Base-by-base conservation (phyloP, 2,797 vertebrate genomes). In the Sternarchorhynchus goeldii region DNA sequence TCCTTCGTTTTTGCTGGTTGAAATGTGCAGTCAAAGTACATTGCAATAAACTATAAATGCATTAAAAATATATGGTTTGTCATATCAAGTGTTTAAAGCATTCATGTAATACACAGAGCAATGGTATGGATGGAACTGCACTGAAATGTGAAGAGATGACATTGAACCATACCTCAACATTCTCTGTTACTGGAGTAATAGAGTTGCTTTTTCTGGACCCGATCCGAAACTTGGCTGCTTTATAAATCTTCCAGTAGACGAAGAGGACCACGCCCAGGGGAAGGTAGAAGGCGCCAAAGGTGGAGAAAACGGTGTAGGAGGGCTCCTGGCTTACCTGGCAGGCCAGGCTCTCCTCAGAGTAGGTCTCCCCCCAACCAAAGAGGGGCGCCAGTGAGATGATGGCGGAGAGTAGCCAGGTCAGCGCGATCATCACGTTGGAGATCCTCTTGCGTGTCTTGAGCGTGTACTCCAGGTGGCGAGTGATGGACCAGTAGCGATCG, bases 401-500 rank as follows among this genome's bases (percentile, higher is more conserved):
- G 0, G 97, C 93, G 0, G 97, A 97, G 25, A 99, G 93, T 0
- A 91, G 91, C 97, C 98, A 99, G 16, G 97, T 97, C 73, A 98
- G 93, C 0, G 87, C 92, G 0, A 99, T 98, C 97, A 98, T 97
- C 68, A 95, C 83, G 14, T 97, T 97, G 90, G 97, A 97, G 85
- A 95, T 94, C 82, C 95, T 94, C 84, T 93, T 96, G 20, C 97
- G 94, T 0, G 92, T 90, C 78, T 95, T 94, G 16, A 95, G 92
- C 0, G 97, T 98, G 92, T 98, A 98, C 82, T 97, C 93, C 88
- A 98, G 88, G 86, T 99, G 98, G 8, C 95, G 91, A 0, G 95
- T 97, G 91, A 98, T 96, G 84, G 97, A 98, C 97, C 97, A 99
- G 91, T 99, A 99, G 84, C 98, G 96, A 88, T 99, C 97, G 5